Evolutionary conservation across 2,888 invertebrate genomes (phyloP).

Genomic region (Nycteola revayana): DNA sequence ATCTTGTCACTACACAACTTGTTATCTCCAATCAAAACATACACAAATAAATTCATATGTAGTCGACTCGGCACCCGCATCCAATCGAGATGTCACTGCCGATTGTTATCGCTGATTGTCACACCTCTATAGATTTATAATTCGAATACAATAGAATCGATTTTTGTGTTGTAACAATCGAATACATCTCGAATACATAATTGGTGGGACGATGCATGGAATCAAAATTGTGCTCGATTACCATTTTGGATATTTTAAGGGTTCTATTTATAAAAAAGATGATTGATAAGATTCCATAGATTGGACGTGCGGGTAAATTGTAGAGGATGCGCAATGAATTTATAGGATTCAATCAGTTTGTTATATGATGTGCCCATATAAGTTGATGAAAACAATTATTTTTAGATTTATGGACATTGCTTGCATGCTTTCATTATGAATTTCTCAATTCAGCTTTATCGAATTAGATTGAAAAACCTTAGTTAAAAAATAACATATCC

Average conservation of each 20-base stretch:
- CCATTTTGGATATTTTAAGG: slow-evolving; percentile 16
- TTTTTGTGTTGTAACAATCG: slow-evolving; percentile 30
- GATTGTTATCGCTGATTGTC: slow-evolving; percentile 49
- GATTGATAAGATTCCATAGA: too few relatives aligned
- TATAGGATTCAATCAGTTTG: too few relatives aligned
- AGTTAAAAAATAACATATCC: too few relatives aligned
- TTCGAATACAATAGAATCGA: slow-evolving; percentile 46
- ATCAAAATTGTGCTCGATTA: slow-evolving; percentile 23
- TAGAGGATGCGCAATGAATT: too few relatives aligned
- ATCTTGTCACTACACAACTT: too few relatives aligned
- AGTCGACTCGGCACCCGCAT: slow-evolving; percentile 51
- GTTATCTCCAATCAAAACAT: slow-evolving; percentile 16
- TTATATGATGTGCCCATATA: too few relatives aligned
- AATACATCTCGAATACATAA: slow-evolving; percentile 37
- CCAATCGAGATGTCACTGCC: slow-evolving; percentile 45
- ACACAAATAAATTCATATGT: slow-evolving; percentile 33
- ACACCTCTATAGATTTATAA: slow-evolving; percentile 39
- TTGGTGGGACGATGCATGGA: slow-evolving; percentile 33
- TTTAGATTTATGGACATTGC: too few relatives aligned
- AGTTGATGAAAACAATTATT: too few relatives aligned
- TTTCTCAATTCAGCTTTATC: too few relatives aligned
- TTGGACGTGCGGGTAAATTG: too few relatives aligned
- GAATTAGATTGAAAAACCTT: too few relatives aligned
- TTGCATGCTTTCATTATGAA: too few relatives aligned
- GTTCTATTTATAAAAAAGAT: slow-evolving; percentile 10